A percentile compares a stretch with the other conserved stretches of the same genome.
phyloP scores from a whole-genome alignment of 2,888 invertebrate genomes.

The Mimas tiliae region DNA sequence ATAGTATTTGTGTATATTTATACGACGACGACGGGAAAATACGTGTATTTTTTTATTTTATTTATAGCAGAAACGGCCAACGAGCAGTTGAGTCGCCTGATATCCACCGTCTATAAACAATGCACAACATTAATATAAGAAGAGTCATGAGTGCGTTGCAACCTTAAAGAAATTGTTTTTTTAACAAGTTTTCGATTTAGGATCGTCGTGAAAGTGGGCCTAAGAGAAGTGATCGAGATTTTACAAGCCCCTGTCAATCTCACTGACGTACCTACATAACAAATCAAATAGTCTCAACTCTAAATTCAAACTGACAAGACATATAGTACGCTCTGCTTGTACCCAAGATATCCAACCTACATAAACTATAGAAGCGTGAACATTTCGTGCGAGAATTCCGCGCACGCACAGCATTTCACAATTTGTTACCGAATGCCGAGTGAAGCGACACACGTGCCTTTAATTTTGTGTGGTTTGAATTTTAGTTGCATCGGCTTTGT shows the following conservation, averaged over 20 bases:
- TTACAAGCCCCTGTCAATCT: too few relatives aligned
- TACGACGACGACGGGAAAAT: too few relatives aligned
- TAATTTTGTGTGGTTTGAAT: not conserved
- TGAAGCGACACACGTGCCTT: constrained; percentile 9
- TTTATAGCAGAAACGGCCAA: too few relatives aligned
- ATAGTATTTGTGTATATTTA: not conserved
- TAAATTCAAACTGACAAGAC: not conserved
- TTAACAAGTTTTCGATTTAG: too few relatives aligned
- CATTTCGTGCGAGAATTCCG: not conserved
- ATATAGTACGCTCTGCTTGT: not conserved
- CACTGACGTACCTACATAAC: not conserved
- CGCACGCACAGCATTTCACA: not conserved
- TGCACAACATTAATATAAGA: too few relatives aligned
- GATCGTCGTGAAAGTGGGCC: too few relatives aligned
- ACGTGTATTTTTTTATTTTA: too few relatives aligned
- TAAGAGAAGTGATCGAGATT: too few relatives aligned
- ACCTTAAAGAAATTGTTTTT: too few relatives aligned
- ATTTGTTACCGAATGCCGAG: constrained; percentile 2
- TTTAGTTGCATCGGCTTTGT: constrained; percentile 1
- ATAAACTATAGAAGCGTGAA: not conserved
- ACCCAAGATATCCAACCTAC: not conserved
- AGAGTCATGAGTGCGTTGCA: too few relatives aligned
- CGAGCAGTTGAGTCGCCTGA: too few relatives aligned
- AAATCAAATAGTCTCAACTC: not conserved
- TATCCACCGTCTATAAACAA: too few relatives aligned